Conservation (phyloP, 2,113 vertebrate species). For the Hemiprocne comata region DNA sequence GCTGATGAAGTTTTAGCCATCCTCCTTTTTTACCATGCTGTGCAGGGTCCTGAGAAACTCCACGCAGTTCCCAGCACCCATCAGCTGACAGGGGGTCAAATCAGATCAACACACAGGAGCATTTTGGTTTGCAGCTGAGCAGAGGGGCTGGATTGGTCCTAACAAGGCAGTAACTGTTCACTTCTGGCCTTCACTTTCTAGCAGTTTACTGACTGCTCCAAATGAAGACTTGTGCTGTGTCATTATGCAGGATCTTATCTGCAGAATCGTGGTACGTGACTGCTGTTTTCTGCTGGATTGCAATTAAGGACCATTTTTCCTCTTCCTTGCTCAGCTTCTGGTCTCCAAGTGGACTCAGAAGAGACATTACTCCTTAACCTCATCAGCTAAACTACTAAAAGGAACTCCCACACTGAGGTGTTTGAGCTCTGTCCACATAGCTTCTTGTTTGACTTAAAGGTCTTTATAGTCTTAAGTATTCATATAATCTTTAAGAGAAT, state of each 20-base stretch:
- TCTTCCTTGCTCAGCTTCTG: not conserved
- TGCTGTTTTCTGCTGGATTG: not conserved
- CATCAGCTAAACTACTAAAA: not conserved
- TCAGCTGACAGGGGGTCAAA: too few relatives aligned
- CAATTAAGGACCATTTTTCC: not conserved
- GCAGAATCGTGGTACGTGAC: not conserved
- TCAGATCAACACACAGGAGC: too few relatives aligned
- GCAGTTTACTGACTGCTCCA: not conserved
- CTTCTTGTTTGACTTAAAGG: slow-evolving; percentile 69
- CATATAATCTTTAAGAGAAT: slow-evolving; percentile 47
- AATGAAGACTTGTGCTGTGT: not conserved
- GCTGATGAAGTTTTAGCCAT: not conserved
- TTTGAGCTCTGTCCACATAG: slow-evolving; percentile 54
- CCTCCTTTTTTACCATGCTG: not conserved
- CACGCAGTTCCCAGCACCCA: not conserved
- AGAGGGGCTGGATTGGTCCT: not conserved
- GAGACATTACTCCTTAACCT: slow-evolving; percentile 52
- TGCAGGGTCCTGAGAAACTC: not conserved
- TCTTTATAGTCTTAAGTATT: slow-evolving; percentile 57
- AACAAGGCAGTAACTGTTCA: not conserved
- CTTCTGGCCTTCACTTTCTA: not conserved
- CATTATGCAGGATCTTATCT: not conserved
- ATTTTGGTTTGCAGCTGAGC: not conserved
- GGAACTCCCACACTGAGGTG: slow-evolving; percentile 37
- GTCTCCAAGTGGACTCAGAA: slow-evolving; percentile 41